Base-by-base conservation (phyloP, 2,888 invertebrate species). In the Biston betularia region DNA sequence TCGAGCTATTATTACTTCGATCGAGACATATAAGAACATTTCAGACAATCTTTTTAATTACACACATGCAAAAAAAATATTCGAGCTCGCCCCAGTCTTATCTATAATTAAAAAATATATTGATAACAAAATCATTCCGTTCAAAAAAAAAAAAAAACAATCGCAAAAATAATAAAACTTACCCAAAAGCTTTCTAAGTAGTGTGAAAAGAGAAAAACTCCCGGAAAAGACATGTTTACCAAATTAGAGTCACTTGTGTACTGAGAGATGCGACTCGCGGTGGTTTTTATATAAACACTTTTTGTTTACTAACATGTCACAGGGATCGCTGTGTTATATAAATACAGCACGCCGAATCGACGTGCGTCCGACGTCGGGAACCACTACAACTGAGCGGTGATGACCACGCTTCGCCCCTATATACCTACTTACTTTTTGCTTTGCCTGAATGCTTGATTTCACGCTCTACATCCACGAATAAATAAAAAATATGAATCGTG, bases 271-370 rank as follows among this genome's bases (percentile, higher is more conserved):
- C 80, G 77, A 75, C 83, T 85, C 87, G 79, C 76, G 73, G 81
- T 80, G 77, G 66, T 89, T 89, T 89, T 89, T 90, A 90, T 90
- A 84, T 89, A 87, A 84, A 85, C 89, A 90, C 87, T 89, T 89
- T 88, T 88, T 92, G 88, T 92, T 92, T 92, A 90, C 88, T 88
- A 93, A 91, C 92, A 92, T 90, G 84, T 89, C 90, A 89, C 83
- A 84, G 77, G 81, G 83, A 85, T 79, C 79, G 83, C 79, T 69
- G 63, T 75, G 75, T 73, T 45, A 45, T 8, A 72, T 75, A 66
- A 71, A 73, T 48, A 73, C 74, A 68, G 74, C 77, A 74, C 72
- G 76, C 69, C 73, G 77, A 75, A 44, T 45, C 56, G 56, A 44
- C 63, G 77, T 58, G 42, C 50, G 40, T 9, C 35, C 40, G 33